Base-by-base conservation (phyloP, 2,113 vertebrate genomes). In the Thunnus maccoyii region DNA sequence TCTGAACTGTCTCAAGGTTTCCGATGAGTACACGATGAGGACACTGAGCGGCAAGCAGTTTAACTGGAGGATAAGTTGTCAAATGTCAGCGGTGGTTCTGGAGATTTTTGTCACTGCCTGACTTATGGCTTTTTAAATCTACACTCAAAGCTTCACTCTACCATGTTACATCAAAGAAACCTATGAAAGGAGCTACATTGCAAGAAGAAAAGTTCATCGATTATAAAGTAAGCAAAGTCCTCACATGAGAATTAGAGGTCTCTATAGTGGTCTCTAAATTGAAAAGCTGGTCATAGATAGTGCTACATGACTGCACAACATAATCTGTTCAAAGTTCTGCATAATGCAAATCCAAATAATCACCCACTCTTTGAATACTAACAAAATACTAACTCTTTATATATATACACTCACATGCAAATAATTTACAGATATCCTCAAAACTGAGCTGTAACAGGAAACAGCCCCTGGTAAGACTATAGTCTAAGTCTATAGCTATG, bases 1-100 rank as follows among this genome's bases (percentile, higher is more conserved):
- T 86, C 74, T 72, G 36, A 54, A 36, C 56, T 60, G 25, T 72
- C 30, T 84, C 46, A 57, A 82, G 66, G 67, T 79, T 84, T 80
- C 70, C 36, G 22, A 57, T 27, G 69, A 76, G 79, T 52, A 72
- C 65, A 76, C 8, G 22, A 71, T 72, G 61, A 86, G 80, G 76
- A 88, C 74, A 87, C 68, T 27, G 27, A 85, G 63, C 55, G 22
- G 55, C 25, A 55, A 48, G 51, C 54, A 70, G 72, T 41, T 76
- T 71, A 75, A 78, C 50, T 48, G 41, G 27, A 85, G 68, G 68
- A 44, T 25, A 81, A 22, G 52, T 50, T 67, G 65, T 73, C 66
- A 87, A 71, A 76, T 72, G 72, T 83, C 68, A 75, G 64, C 17
- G 27, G 27, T 36, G 56, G 13, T 30, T 55, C 18, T 64, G 47